Conservation (phyloP, 1,140 invertebrate species). For the Vanessa tameamea region DNA sequence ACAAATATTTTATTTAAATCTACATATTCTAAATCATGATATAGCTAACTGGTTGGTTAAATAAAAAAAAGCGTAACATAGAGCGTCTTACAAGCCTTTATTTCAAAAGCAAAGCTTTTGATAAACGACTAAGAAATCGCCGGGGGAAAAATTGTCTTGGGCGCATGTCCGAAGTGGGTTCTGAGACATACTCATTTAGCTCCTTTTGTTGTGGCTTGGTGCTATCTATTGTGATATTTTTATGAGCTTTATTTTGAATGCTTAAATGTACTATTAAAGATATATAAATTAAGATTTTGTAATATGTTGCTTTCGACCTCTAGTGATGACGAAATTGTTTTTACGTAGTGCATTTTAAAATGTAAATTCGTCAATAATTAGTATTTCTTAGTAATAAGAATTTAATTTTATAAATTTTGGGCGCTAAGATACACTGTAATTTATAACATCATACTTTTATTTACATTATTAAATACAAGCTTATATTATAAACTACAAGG, state of each 20-base stretch:
- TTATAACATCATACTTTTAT: too few species aligned
- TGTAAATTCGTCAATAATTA: too few species aligned
- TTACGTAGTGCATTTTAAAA: too few species aligned
- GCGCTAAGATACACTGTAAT: too few species aligned
- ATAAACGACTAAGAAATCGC: slow-evolving; percentile 11
- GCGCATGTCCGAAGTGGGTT: slow-evolving; percentile 36
- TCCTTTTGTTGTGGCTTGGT: slow-evolving; percentile 38
- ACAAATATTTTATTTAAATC: neutral
- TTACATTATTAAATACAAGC: neutral
- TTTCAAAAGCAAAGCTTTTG: slow-evolving; percentile 18
- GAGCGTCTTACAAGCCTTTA: slow-evolving; percentile 1
- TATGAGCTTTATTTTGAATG: neutral
- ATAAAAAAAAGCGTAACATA: slow-evolving; percentile 1
- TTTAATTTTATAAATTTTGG: too few species aligned
- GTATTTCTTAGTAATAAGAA: too few species aligned
- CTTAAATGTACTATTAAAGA: neutral
- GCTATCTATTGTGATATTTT: slow-evolving; percentile 16
- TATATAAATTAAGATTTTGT: neutral
- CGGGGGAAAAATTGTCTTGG: slow-evolving; percentile 14
- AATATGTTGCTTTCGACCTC: neutral
- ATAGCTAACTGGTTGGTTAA: neutral
- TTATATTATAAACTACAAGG: neutral
- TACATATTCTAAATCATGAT: neutral
- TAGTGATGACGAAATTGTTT: neutral
- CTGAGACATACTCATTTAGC: slow-evolving; percentile 24